A percentile compares a stretch with the other conserved stretches of the same genome.
Conservation (phyloP, 2,888 invertebrate species). For the Tachina fera region DNA sequence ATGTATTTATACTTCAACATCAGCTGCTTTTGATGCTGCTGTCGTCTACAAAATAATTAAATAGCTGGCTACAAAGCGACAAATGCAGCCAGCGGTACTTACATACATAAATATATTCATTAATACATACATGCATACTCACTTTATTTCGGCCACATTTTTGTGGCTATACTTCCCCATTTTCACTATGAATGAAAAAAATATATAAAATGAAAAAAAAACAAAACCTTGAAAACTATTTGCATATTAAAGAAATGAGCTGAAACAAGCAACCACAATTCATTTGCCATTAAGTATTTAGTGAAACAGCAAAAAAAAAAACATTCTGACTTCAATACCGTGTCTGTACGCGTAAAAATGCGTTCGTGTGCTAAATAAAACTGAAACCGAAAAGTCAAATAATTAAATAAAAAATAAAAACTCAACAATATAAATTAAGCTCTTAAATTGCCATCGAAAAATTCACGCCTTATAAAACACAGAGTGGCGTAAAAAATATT, state of each 20-base stretch:
- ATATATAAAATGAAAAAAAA: not conserved
- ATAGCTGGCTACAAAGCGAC: not conserved
- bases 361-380: not conserved
- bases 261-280: conserved; percentile 18
- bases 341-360: conserved; percentile 12
- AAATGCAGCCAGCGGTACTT: not conserved
- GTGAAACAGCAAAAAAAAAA: not conserved
- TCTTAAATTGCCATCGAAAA: conserved; percentile 22
- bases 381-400: not conserved
- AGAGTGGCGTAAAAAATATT: no score
- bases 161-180: conserved; percentile 38
- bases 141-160: no score
- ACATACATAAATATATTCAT: no score
- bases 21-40: no score
- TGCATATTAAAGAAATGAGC: conserved; percentile 34
- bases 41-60: no score
- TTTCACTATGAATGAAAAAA: conserved; percentile 11
- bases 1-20: no score
- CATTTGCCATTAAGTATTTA: not conserved
- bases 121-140: not conserved
- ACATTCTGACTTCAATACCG: conserved; percentile 6
- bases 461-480: conserved; percentile 9
- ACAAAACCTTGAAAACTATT: conserved; percentile 56
- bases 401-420: not conserved
- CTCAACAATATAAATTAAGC: conserved; percentile 2